phyloP scores from a whole-genome alignment of 1,140 invertebrate genomes.

The Bombus difficillimus region DNA sequence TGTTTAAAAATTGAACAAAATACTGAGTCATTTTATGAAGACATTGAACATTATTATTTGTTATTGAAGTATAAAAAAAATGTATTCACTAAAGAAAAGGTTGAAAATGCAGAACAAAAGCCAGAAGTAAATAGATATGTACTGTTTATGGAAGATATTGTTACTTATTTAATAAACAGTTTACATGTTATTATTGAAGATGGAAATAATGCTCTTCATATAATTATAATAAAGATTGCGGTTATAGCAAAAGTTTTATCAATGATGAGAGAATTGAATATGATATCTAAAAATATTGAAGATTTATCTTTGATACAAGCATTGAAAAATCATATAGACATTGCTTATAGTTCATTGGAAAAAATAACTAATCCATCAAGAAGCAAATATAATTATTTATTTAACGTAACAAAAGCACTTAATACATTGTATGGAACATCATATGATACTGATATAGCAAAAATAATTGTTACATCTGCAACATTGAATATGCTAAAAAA shows the following conservation, averaged over 20 bases:
- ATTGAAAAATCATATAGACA: conserved; percentile 38
- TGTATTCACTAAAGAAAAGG: conserved; percentile 21
- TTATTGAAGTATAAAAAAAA: conserved; percentile 54
- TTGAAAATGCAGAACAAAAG: background rate
- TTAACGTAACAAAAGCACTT: conserved; percentile 65
- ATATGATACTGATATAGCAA: conserved; percentile 57
- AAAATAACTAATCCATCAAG: conserved; percentile 48
- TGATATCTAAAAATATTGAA: conserved; percentile 45
- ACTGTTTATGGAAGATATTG: conserved; percentile 50
- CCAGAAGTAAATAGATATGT: conserved; percentile 27
- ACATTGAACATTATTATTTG: conserved; percentile 66
- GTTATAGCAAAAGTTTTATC: conserved; percentile 63
- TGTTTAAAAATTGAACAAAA: conserved; percentile 15
- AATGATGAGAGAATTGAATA: conserved; percentile 64
- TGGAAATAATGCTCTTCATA: conserved; percentile 48
- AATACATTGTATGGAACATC: conserved; percentile 61
- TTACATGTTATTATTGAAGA: conserved; percentile 50
- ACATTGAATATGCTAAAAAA: conserved; percentile 59
- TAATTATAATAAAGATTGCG: conserved; percentile 62
- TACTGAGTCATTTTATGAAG: conserved; percentile 24
- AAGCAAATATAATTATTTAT: conserved; percentile 44
- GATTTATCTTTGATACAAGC: conserved; percentile 31
- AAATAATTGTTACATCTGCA: conserved; percentile 63
- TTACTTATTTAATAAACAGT: conserved; percentile 53
- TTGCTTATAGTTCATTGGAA: conserved; percentile 39